These are phyloP conservation scores for Drosophila santomea DNA, from an alignment of 1,140 invertebrate species.

Conservation along the genomic window DNA sequence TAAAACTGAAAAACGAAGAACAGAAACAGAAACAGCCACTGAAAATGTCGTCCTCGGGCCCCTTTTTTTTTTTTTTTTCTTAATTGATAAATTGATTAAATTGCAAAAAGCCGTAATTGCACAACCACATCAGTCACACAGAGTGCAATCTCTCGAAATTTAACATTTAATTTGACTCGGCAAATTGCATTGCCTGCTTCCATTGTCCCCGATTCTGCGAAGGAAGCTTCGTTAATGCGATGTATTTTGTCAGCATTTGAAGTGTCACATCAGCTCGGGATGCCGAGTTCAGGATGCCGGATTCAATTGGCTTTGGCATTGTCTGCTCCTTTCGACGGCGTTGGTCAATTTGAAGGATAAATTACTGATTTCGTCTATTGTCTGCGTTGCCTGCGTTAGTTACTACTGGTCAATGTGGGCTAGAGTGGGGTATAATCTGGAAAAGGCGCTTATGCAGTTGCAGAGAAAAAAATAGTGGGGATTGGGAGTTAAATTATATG, in stretches of 20 bases:
- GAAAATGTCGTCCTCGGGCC: constrained; percentile 26
- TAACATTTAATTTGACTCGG: constrained; percentile 60
- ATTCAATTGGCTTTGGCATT: constrained; percentile 62
- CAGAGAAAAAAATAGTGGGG: neutral
- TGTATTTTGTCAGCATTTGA: constrained; percentile 78
- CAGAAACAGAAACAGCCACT: constrained; percentile 6
- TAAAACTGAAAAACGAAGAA: neutral
- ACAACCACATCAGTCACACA: constrained; percentile 31
- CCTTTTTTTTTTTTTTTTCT: constrained; percentile 21
- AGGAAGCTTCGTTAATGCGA: constrained; percentile 62
- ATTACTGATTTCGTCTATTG: constrained; percentile 69
- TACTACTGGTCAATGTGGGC: constrained; percentile 13
- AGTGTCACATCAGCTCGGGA: constrained; percentile 59
- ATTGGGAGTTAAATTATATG: neutral
- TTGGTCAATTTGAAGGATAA: constrained; percentile 48
- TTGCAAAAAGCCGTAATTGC: constrained; percentile 74
- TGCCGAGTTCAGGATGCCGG: neutral
- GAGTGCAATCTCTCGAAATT: constrained; percentile 47
- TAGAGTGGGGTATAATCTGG: neutral
- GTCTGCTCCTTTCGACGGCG: constrained; percentile 39
- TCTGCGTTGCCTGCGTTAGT: constrained; percentile 24
- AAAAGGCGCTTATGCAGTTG: neutral
- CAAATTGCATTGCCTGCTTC: constrained; percentile 65
- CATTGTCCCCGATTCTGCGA: constrained; percentile 33
- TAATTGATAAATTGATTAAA: constrained; percentile 84